phyloP scores from a whole-genome alignment of 2,797 vertebrate species.

The Cercopithecus diana region DNA sequence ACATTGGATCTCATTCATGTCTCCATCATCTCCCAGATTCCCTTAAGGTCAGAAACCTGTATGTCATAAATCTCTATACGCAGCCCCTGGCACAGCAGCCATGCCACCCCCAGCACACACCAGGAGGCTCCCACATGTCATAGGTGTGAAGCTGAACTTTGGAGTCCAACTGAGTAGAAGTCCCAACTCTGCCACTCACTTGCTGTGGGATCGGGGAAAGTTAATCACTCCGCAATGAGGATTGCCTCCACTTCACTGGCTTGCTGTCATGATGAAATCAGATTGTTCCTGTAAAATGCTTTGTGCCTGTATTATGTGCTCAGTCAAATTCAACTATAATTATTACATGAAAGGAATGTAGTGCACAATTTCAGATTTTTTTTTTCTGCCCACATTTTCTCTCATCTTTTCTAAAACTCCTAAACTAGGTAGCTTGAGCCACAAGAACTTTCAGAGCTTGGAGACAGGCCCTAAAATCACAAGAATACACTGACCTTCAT shows the following conservation, averaged over 20 bases:
- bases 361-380: not conserved
- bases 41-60: not conserved
- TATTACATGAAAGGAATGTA: not conserved
- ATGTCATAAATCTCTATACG: too few species aligned
- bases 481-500: not conserved
- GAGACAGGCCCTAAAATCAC: not conserved
- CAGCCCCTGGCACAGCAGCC: not conserved
- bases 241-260: not conserved
- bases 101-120: accelerated
- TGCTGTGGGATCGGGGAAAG: not conserved
- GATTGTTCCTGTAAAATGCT: not conserved
- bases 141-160: not conserved
- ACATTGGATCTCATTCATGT: not conserved
- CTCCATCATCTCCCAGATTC: not conserved
- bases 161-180: too few species aligned
- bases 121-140: accelerated
- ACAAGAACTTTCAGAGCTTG: not conserved
- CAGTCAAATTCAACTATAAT: not conserved
- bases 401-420: not conserved
- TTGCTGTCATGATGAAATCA: not conserved
- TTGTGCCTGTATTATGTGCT: not conserved
- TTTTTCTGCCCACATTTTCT: not conserved
- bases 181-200: not conserved
- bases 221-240: too few species aligned
- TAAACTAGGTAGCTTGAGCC: not conserved